Evolutionary conservation across 2,797 vertebrate genomes (phyloP).

Genomic region (Bucorvus abyssinicus): DNA sequence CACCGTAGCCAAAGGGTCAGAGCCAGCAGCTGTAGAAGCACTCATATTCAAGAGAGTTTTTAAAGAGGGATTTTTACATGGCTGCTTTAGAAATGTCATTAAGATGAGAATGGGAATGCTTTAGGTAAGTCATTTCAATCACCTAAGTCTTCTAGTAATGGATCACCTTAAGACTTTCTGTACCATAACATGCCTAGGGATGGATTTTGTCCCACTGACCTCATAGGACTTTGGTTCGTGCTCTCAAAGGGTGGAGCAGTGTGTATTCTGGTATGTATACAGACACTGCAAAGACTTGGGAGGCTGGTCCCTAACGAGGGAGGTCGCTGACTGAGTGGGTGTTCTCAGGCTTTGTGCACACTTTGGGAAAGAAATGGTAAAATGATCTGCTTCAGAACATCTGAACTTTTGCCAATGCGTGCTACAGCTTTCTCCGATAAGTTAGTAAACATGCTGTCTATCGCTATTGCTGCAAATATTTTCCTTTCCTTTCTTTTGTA

Average conservation of each 20-base stretch:
- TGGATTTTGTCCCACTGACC: not conserved
- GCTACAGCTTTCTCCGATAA: not conserved
- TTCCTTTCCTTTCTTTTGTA: not conserved
- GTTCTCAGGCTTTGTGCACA: not conserved
- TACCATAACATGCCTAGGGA: not conserved
- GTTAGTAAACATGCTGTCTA: not conserved
- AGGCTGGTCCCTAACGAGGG: accelerated
- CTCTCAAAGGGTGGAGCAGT: not conserved
- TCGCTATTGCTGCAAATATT: not conserved
- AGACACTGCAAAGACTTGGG: not conserved
- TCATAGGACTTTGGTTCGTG: not conserved
- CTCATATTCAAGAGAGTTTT: not conserved
- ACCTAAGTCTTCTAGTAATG: not conserved
- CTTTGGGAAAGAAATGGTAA: not conserved
- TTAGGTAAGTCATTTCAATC: not conserved
- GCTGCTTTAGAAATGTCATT: not conserved
- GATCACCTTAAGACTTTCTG: not conserved
- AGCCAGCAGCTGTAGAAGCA: not conserved
- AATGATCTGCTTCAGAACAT: not conserved
- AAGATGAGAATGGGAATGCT: not conserved
- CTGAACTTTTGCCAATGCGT: not conserved
- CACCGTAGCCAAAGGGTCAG: not conserved
- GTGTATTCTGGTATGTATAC: not conserved
- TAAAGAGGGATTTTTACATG: not conserved
- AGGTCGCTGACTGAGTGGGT: not conserved